Conservation (phyloP, 2,797 vertebrate species). For the Mastacembelus armatus region DNA sequence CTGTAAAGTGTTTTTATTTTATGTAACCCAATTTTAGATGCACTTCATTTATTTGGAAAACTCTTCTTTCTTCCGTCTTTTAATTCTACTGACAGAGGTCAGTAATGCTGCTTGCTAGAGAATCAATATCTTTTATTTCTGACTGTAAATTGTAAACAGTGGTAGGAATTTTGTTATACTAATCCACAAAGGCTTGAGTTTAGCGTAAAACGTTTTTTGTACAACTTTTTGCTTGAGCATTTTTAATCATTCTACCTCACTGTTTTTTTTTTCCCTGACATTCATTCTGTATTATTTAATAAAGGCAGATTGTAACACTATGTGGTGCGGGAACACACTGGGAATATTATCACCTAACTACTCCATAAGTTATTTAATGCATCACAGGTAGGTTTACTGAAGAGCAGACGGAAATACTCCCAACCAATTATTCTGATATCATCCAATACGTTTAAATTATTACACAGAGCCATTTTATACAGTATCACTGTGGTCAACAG, state of each 20-base stretch:
- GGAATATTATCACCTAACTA: not conserved
- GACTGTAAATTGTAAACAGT: no score
- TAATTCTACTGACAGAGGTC: no score
- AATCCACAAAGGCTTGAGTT: not conserved
- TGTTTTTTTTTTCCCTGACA: conserved; percentile 14
- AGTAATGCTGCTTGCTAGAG: not conserved
- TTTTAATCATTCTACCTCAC: conserved; percentile 59
- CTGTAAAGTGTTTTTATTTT: conserved; percentile 13
- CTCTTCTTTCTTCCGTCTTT: not conserved
- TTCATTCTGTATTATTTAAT: conserved; percentile 11
- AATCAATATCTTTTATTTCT: not conserved
- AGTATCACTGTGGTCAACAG: conserved; percentile 1
- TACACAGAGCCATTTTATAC: conserved; percentile 29
- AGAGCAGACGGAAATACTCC: conserved; percentile 2
- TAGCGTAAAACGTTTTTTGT: conserved; percentile 5
- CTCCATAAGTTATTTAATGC: not conserved
- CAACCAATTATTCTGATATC: not conserved
- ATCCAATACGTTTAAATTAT: not conserved
- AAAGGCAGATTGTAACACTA: not conserved
- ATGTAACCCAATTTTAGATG: not conserved
- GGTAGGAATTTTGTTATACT: not conserved
- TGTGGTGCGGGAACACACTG: not conserved
- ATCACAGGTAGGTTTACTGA: not conserved
- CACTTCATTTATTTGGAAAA: conserved; percentile 37
- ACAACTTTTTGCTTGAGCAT: not conserved